Conservation (phyloP, 2,797 vertebrate species). For the Onychomys arenicola region DNA sequence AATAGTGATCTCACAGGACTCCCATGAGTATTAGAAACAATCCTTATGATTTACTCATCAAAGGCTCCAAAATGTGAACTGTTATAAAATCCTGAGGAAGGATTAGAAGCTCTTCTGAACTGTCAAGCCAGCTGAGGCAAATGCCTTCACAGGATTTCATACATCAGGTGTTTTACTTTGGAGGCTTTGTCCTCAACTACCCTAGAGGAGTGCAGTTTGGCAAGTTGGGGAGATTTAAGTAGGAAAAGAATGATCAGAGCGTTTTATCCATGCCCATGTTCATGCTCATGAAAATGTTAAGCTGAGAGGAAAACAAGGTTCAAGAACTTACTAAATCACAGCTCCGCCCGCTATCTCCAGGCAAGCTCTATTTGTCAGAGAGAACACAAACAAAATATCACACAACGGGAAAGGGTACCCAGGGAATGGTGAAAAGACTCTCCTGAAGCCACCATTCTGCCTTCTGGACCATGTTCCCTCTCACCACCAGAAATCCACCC, state of each 20-base stretch:
- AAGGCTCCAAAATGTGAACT: background rate
- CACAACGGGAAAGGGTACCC: background rate
- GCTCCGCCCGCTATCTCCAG: too few relatives aligned
- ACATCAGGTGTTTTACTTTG: background rate
- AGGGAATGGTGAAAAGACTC: background rate
- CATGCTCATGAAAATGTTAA: background rate
- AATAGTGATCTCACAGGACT: background rate
- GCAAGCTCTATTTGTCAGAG: too few relatives aligned
- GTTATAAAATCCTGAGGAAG: background rate
- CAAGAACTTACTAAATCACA: background rate
- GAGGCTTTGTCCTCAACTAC: background rate
- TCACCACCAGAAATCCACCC: background rate
- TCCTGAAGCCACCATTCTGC: background rate
- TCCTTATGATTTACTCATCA: background rate
- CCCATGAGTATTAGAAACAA: background rate
- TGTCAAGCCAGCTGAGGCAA: background rate
- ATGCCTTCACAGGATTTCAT: background rate
- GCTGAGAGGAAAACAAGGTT: background rate
- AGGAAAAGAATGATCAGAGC: background rate
- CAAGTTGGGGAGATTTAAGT: background rate
- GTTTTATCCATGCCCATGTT: background rate
- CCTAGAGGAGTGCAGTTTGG: background rate
- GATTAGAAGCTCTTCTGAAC: background rate
- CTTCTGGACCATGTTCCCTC: background rate
- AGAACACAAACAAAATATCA: too few relatives aligned